phyloP scores from a whole-genome alignment of 1,140 invertebrate genomes.

The Glossosoma conforme region DNA sequence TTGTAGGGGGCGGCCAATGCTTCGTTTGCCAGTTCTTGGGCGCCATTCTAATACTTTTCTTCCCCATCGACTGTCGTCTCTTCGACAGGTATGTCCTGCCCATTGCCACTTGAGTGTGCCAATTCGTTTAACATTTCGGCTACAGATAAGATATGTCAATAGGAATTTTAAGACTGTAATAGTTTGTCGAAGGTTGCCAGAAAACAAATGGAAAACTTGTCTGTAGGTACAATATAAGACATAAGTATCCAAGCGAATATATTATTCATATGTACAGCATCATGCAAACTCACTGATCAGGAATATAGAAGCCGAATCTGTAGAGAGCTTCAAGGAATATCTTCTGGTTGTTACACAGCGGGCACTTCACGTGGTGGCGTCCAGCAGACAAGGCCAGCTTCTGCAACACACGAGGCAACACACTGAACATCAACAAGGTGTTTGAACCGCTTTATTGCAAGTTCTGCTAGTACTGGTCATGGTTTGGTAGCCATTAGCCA shows the following conservation, averaged over 20 bases:
- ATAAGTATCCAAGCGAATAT: background rate
- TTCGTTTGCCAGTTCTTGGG: no score
- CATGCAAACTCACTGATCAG: conserved; percentile 46
- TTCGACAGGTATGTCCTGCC: no score
- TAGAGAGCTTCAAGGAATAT: conserved; percentile 54
- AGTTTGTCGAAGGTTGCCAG: background rate
- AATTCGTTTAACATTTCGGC: conserved; percentile 12
- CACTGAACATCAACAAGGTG: background rate
- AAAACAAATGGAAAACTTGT: background rate
- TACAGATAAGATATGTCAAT: background rate
- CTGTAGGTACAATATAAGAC: background rate
- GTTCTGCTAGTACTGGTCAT: background rate
- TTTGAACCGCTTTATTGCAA: background rate
- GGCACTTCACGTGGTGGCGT: conserved; percentile 64
- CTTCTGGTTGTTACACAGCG: conserved; percentile 60
- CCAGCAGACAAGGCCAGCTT: conserved; percentile 49
- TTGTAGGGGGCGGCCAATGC: no score
- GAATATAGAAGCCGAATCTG: conserved; percentile 58
- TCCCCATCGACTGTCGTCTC: no score
- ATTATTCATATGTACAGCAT: background rate
- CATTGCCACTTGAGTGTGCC: no score
- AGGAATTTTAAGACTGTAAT: background rate
- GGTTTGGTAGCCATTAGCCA: no score
- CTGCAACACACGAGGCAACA: conserved; percentile 36
- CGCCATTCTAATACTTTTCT: no score